These are phyloP conservation scores for Trachelipus rathkii DNA, from an alignment of 1,140 invertebrate genomes.

Conservation along the genomic window DNA sequence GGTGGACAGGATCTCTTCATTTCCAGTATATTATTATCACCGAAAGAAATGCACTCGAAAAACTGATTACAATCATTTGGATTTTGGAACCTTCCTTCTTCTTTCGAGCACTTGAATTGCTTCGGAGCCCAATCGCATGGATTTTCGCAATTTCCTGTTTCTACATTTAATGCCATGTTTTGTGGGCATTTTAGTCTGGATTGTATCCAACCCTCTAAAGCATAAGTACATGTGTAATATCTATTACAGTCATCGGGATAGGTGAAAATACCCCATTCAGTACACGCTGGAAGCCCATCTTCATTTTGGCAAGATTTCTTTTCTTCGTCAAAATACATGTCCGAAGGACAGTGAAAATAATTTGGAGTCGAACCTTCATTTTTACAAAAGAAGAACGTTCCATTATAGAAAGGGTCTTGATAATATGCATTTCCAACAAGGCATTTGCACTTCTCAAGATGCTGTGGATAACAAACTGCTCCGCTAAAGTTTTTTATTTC, in stretches of 20 bases:
- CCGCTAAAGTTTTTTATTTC: conserved; percentile 13
- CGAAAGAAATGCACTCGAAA: conserved; percentile 28
- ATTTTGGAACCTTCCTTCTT: conserved; percentile 31
- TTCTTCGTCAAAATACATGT: conserved; percentile 22
- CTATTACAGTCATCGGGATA: conserved; percentile 24
- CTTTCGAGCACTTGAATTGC: conserved; percentile 18
- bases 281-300: conserved; percentile 28
- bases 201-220: conserved; percentile 32
- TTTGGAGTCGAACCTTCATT: conserved; percentile 13
- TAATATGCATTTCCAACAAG: conserved; percentile 26
- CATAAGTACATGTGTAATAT: conserved; percentile 33
- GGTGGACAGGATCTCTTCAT: background rate
- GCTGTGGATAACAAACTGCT: conserved; percentile 31
- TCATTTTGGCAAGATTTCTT: conserved; percentile 27
- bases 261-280: conserved; percentile 28
- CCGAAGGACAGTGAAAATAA: conserved; percentile 33
- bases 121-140: conserved; percentile 29
- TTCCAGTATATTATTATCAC: background rate
- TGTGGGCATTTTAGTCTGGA: conserved; percentile 21
- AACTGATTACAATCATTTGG: conserved; percentile 28
- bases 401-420: conserved; percentile 26
- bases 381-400: conserved; percentile 33
- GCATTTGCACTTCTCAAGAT: conserved; percentile 22
- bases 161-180: conserved; percentile 31
- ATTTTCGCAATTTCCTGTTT: conserved; percentile 27